A percentile compares a stretch with the other conserved stretches of the same genome.
Conservation (phyloP, 1,140 invertebrate genomes). For the Drosophila pseudoananassae region DNA sequence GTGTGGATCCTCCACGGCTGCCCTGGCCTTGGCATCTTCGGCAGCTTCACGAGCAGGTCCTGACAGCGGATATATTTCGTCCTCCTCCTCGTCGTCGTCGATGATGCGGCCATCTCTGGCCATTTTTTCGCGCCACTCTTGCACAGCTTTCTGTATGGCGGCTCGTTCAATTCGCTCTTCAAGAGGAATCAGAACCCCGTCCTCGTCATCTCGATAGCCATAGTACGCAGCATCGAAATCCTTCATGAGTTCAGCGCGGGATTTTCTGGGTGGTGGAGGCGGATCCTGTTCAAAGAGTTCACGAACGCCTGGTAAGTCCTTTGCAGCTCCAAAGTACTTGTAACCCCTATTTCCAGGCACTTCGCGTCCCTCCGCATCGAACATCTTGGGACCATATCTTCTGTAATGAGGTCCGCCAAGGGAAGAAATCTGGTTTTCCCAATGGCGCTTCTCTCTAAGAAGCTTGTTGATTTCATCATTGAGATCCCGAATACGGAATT, state of each 20-base stretch:
- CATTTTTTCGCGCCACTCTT: conserved; percentile 89
- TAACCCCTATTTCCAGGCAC: conserved; percentile 99
- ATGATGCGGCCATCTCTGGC: conserved; percentile 85
- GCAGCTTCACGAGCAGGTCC: conserved; percentile 68
- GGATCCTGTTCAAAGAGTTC: conserved; percentile 99
- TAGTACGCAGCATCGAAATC: conserved; percentile 99
- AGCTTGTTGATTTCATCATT: conserved; percentile 99
- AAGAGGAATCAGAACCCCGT: conserved; percentile 95
- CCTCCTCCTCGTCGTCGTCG: conserved; percentile 87
- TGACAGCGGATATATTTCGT: conserved; percentile 82
- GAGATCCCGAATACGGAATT: conserved; percentile 98
- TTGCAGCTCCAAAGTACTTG: conserved; percentile 99
- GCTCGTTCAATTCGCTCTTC: conserved; percentile 93
- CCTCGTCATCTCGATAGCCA: conserved; percentile 99
- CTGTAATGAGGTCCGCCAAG: conserved; percentile 98
- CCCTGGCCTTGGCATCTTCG: conserved; percentile 60
- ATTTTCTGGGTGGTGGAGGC: conserved; percentile 94
- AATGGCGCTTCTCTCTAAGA: conserved; percentile 96
- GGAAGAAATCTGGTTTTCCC: conserved; percentile 98
- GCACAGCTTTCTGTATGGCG: conserved; percentile 87
- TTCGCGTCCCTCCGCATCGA: conserved; percentile 98
- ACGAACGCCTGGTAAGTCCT: conserved; percentile 98
- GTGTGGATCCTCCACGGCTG: conserved; percentile 58
- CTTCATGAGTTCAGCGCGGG: conserved; percentile 98
- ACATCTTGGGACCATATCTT: conserved; percentile 95